A percentile compares a stretch with the other conserved stretches of the same genome.
These are phyloP conservation scores for Tetragonula clypearis DNA, from an alignment of 1,140 invertebrate species.

Conservation along the genomic window DNA sequence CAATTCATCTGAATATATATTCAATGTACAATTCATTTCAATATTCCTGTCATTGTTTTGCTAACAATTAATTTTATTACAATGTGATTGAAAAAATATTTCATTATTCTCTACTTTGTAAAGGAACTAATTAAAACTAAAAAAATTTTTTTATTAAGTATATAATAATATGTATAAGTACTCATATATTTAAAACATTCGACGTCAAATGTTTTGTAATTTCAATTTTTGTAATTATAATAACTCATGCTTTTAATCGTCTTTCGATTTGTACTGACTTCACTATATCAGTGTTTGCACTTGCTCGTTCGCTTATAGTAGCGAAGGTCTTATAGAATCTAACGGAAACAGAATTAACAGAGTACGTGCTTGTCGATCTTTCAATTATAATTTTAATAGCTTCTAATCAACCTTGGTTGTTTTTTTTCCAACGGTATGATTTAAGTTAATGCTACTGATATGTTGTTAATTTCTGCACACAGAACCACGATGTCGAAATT, in stretches of 20 bases:
- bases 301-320: neutral
- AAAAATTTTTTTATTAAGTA: neutral
- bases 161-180: neutral
- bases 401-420: neutral
- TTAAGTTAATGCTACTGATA: neutral
- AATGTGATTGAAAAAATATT: neutral
- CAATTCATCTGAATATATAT: neutral
- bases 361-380: neutral
- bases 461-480: neutral
- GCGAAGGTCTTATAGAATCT: neutral
- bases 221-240: neutral
- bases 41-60: neutral
- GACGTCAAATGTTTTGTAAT: neutral
- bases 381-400: neutral
- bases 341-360: slow-evolving; percentile 13
- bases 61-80: neutral
- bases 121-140: neutral
- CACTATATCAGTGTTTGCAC: neutral
- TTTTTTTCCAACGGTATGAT: too few relatives aligned
- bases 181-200: neutral
- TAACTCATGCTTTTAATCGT: neutral
- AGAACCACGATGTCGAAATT: too few relatives aligned
- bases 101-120: fast-evolving
- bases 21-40: neutral
- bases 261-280: neutral